Conservation (phyloP, 2,113 vertebrate species). For the Tetraodon nigroviridis region DNA sequence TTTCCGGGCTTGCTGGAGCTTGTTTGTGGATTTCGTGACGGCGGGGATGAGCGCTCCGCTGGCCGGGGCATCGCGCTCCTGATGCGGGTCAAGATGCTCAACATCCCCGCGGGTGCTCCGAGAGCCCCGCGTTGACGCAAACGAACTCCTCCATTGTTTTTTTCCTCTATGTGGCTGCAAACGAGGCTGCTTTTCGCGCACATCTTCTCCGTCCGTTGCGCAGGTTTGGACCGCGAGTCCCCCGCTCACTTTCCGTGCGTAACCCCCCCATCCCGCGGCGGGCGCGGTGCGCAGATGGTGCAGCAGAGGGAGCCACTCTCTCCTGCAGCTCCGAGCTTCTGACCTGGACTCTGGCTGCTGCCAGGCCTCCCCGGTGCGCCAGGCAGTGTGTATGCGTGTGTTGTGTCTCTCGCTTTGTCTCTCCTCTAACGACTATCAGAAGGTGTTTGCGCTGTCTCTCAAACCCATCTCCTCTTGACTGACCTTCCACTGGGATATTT, state of each 20-base stretch:
- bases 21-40: neutral
- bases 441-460: slow-evolving; percentile 31
- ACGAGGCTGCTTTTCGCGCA: too few relatives aligned
- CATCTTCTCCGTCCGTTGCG: too few relatives aligned
- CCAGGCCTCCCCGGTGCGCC: slow-evolving; percentile 54
- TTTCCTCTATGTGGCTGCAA: too few relatives aligned
- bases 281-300: slow-evolving; percentile 61
- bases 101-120: neutral
- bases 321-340: slow-evolving; percentile 48
- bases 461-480: slow-evolving; percentile 28
- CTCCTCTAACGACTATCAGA: slow-evolving; percentile 40
- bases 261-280: slow-evolving; percentile 16
- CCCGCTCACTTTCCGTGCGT: slow-evolving; percentile 31
- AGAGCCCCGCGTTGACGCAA: neutral
- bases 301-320: slow-evolving; percentile 69
- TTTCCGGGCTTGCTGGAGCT: neutral
- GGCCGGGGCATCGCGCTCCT: slow-evolving; percentile 14
- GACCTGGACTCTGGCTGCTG: slow-evolving; percentile 46
- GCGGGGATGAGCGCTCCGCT: neutral
- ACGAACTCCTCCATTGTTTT: too few relatives aligned
- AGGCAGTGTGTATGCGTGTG: slow-evolving; percentile 23
- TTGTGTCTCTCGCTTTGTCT: slow-evolving; percentile 28
- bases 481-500: neutral
- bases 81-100: neutral
- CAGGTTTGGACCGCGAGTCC: slow-evolving; percentile 17